phyloP scores from a whole-genome alignment of 2,888 invertebrate species.

The Rhimphoctona megacephalus region DNA sequence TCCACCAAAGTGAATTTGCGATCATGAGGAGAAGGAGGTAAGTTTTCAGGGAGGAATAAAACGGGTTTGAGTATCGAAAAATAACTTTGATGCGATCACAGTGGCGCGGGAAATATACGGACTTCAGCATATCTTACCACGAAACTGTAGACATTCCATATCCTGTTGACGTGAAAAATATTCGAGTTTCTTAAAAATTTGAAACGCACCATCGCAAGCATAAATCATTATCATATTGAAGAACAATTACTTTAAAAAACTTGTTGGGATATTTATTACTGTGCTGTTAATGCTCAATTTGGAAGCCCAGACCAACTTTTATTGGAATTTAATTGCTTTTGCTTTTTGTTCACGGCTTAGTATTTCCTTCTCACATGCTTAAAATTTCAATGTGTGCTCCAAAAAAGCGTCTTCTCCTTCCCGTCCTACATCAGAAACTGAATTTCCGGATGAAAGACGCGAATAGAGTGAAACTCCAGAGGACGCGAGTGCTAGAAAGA shows the following conservation, averaged over 20 bases:
- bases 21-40: slow-evolving; percentile 55
- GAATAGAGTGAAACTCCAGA: slow-evolving; percentile 37
- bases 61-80: slow-evolving; percentile 50
- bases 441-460: slow-evolving; percentile 58
- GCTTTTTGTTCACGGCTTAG: background rate
- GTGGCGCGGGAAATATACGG: background rate
- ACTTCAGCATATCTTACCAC: background rate
- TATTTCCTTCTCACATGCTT: background rate
- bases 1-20: slow-evolving; percentile 78
- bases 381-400: background rate
- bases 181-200: background rate
- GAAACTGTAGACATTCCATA: background rate
- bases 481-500: background rate
- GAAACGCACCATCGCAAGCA: background rate
- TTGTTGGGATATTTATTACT: background rate
- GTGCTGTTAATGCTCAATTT: background rate
- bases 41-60: slow-evolving; percentile 8
- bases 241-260: background rate
- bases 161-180: background rate
- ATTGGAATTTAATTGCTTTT: background rate
- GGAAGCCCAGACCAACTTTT: background rate
- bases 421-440: slow-evolving; percentile 26
- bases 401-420: background rate
- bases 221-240: background rate
- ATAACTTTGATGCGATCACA: slow-evolving; percentile 21